A percentile compares a stretch with the other conserved stretches of the same genome.
These are phyloP conservation scores for Marronus borbonicus DNA, from an alignment of 2,888 invertebrate species.

Conservation along the genomic window DNA sequence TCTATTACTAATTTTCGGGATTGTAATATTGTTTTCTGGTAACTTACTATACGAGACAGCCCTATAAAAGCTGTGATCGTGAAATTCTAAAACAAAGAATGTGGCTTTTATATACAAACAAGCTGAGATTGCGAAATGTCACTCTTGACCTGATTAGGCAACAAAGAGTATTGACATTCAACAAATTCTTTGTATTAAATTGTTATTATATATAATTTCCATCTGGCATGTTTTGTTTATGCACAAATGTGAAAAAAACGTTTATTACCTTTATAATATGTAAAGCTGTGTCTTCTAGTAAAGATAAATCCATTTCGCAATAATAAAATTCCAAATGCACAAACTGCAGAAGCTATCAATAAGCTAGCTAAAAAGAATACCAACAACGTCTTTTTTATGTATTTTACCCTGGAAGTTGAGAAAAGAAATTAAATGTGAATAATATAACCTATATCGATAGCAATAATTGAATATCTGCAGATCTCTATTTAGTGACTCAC, in stretches of 20 bases:
- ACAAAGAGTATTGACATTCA: not conserved
- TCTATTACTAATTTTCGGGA: slow-evolving; percentile 54
- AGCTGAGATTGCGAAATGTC: not conserved
- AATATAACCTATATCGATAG: slow-evolving; percentile 16
- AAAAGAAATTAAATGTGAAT: not conserved
- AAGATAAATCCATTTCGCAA: slow-evolving; percentile 45
- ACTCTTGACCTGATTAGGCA: not conserved
- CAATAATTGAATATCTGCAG: not conserved
- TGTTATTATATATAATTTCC: not conserved
- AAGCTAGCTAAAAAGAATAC: slow-evolving; percentile 47
- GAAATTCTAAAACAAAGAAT: slow-evolving; percentile 56
- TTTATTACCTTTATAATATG: slow-evolving; percentile 42
- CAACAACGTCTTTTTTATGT: slow-evolving; percentile 47
- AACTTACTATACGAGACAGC: slow-evolving; percentile 62
- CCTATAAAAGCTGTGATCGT: slow-evolving; percentile 59
- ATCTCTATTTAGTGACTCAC: slow-evolving; percentile 47
- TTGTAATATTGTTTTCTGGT: slow-evolving; percentile 53
- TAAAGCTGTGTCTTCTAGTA: not conserved
- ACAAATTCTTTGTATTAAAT: not conserved
- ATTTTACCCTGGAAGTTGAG: slow-evolving; percentile 43
- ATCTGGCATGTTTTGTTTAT: not conserved
- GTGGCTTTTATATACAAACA: not conserved
- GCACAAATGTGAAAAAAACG: too few species aligned
- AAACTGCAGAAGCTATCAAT: slow-evolving; percentile 38
- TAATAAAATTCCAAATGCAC: slow-evolving; percentile 44